Percentiles rank a stretch among this genome's conserved stretches.
phyloP scores from a whole-genome alignment of 2,113 vertebrate species.

The Mohoua ochrocephala region DNA sequence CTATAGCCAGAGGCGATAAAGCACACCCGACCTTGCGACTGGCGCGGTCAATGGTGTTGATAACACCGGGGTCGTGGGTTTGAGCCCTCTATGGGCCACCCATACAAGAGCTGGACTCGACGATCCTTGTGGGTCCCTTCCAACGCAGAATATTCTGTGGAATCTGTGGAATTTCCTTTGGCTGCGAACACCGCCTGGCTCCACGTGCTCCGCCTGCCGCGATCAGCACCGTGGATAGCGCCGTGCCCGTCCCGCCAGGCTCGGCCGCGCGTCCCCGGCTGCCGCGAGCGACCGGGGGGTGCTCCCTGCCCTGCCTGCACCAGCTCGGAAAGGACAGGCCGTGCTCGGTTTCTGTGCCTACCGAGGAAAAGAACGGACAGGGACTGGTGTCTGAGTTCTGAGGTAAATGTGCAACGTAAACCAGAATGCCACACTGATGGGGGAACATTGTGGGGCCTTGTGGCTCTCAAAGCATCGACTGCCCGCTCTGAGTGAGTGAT shows the following conservation, averaged over 20 bases:
- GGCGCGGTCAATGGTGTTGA: too few species aligned
- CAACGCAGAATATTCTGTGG: neutral
- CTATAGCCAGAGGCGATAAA: rapidly evolving
- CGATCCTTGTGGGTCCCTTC: neutral
- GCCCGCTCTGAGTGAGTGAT: rapidly evolving
- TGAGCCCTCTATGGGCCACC: neutral
- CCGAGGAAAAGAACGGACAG: rapidly evolving
- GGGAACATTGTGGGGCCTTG: neutral
- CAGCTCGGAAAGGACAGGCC: rapidly evolving
- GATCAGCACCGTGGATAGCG: neutral
- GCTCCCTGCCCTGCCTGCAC: rapidly evolving
- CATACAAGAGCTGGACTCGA: neutral
- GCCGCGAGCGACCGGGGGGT: rapidly evolving
- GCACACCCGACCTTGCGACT: neutral
- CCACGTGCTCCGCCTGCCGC: rapidly evolving
- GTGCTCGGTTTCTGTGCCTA: rapidly evolving
- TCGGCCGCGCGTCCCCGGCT: neutral
- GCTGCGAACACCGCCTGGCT: rapidly evolving
- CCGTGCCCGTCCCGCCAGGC: neutral
- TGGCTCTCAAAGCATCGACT: rapidly evolving
- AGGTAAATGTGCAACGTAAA: rapidly evolving
- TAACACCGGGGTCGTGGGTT: neutral
- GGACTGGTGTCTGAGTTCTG: neutral
- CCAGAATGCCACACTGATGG: rapidly evolving
- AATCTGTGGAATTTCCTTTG: rapidly evolving